Conservation (phyloP, 2,888 invertebrate genomes). For the Cantharis lateralis region DNA sequence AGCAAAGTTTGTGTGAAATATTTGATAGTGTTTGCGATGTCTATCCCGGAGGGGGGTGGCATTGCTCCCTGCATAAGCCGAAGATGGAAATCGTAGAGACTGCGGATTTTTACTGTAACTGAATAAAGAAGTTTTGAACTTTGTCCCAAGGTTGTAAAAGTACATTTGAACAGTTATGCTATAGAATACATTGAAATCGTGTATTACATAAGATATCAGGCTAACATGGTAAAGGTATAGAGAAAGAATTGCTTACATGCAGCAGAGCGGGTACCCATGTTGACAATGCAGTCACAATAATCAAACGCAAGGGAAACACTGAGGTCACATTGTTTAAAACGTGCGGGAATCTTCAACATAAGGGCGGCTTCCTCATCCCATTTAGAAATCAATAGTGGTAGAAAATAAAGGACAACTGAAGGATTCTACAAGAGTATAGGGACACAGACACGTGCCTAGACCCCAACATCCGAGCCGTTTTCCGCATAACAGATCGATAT, state of each 20-base stretch:
- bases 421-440: conserved; percentile 54
- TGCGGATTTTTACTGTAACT: conserved; percentile 98
- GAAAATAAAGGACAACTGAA: conserved; percentile 54
- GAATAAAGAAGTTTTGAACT: conserved; percentile 34
- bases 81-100: conserved; percentile 94
- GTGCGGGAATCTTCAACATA: conserved; percentile 60
- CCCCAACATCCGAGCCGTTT: conserved; percentile 45
- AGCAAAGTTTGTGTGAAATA: conserved; percentile 97
- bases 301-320: conserved; percentile 59
- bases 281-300: conserved; percentile 62
- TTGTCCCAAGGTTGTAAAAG: background rate
- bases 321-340: conserved; percentile 60
- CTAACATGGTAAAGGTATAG: conserved; percentile 13
- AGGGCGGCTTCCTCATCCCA: conserved; percentile 56
- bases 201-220: conserved; percentile 5
- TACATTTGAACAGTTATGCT: conserved; percentile 12
- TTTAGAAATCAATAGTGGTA: conserved; percentile 55
- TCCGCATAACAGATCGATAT: conserved; percentile 51
- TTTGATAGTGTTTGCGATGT: conserved; percentile 96
- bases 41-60: conserved; percentile 91
- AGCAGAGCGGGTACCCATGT: conserved; percentile 92
- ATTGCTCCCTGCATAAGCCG: conserved; percentile 88
- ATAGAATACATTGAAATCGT: conserved; percentile 16
- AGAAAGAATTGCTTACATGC: conserved; percentile 75
- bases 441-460: conserved; percentile 51